Evolutionary conservation across 2,113 vertebrate species (phyloP), one percentile per base, ranked within the genome.

Genomic region (Cavia porcellus): DNA sequence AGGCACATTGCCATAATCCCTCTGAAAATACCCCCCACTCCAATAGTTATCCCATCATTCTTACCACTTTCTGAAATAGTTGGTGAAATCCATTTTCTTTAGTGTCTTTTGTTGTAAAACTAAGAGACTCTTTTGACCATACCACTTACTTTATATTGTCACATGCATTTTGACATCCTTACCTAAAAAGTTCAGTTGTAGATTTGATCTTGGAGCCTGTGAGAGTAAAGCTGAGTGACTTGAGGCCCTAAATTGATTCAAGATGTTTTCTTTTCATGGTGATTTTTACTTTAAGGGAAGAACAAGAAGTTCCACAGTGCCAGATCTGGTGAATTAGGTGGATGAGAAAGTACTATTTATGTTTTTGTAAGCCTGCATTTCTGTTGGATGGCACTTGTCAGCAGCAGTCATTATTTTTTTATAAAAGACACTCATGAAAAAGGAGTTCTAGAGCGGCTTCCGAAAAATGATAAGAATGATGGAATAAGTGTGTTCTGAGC

Each of bases 151-250:
- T 92, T 89, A 20, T 62, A 12, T 59, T n/a, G 87, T 88, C n/a
- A 50, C n/a, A 25, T 35, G 12, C 11, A 77, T 14, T 52, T 75
- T 15, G 85, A 24, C 38, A 86, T 57, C 17, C n/a, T 57, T 64
- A 90, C 28, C 45, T 64, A 35, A 86, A 50, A 94, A 93, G 68
- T 14, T 77, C 42, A 89, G 4, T 85, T 94, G 55, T 47, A 77
- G 25, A 89, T 90, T 30, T 74, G 24, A 83, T 77, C 52, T 86
- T 86, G 66, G 68, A 79, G 52, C 13, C 75, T 74, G 5, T 72
- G 50, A 79, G 68, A 79, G 24, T 64, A 68, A 84, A 70, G 47
- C 32, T 80, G 77, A 55, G 32, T 35, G 30, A 9, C 4, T 52
- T 55, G 50, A 80, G 35, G 30, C 12, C 77, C 50, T 35, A 19